Conservation (phyloP, 2,888 invertebrate genomes). For the Ectropis crepuscularia region DNA sequence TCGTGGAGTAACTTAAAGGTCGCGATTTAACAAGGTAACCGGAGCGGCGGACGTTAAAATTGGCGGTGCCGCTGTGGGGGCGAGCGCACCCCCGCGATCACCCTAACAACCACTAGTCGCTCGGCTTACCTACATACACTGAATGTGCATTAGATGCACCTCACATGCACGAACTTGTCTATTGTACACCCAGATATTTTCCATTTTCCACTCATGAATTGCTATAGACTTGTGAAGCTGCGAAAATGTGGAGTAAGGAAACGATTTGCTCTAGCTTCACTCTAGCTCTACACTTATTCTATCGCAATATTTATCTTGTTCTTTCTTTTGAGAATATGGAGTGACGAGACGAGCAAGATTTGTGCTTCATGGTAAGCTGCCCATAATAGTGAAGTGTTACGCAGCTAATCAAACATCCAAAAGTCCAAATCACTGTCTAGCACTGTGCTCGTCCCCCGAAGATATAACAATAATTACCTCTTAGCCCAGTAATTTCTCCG, state of each 20-base stretch:
- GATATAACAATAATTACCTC: too few species aligned
- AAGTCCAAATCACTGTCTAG: too few species aligned
- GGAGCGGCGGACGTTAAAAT: slow-evolving; percentile 53
- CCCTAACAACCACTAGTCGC: slow-evolving; percentile 54
- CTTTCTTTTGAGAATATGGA: too few species aligned
- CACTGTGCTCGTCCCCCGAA: too few species aligned
- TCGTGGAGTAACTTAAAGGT: slow-evolving; percentile 46
- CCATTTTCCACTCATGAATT: slow-evolving; percentile 20
- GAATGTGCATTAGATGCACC: slow-evolving; percentile 38
- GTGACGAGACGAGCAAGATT: too few species aligned
- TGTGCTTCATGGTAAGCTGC: too few species aligned
- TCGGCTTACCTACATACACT: slow-evolving; percentile 43
- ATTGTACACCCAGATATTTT: slow-evolving; percentile 16
- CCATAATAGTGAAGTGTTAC: too few species aligned
- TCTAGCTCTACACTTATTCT: neutral
- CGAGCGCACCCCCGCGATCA: slow-evolving; percentile 58
- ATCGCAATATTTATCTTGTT: too few species aligned
- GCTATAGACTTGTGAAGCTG: neutral
- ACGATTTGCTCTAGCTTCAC: neutral
- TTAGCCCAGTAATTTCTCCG: too few species aligned
- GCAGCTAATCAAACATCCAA: too few species aligned
- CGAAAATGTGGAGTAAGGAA: neutral
- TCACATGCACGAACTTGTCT: slow-evolving; percentile 23
- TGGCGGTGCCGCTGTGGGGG: slow-evolving; percentile 39
- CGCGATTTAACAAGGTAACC: slow-evolving; percentile 56